Evolutionary conservation across 2,113 vertebrate species (phyloP), one percentile per base, ranked within the genome.

Genomic region (Ciconia boyciana): DNA sequence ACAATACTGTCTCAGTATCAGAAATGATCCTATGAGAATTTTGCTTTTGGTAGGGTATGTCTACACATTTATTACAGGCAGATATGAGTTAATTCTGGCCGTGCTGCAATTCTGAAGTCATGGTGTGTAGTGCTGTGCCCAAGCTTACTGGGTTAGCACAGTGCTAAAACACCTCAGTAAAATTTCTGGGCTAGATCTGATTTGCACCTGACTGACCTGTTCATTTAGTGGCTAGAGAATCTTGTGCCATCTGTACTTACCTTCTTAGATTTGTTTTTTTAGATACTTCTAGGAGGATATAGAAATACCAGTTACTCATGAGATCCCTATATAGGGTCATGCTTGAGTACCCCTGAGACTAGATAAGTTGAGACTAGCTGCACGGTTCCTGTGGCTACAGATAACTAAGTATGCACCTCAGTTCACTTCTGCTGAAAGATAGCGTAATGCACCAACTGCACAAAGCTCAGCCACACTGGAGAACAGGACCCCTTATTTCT

Each of bases 281-380:
- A 43, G 34, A 16, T 58, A 9, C 8, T 87, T 84, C 41, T 57
- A 25, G 16, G n/a, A 54, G 6, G 16, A 21, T 54, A 36, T 3
- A 71, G 70, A 65, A 84, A 49, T 62, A 39, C 4, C 36, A 28
- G 36, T 62, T 90, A 57, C 34, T 71, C 11, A 3, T 17, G 39
- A 71, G 75, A 43, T 41, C 12, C 12, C 15, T 51, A 0, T 65
- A 16, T 41, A 61, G 31, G 26, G 36, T 51, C 29, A 9, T 61
- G 29, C 26, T 66, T 0, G 0, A 65, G 41, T 58, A 20, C 6
- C 13, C 5, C 34, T 29, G 20, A 46, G 10, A 12, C 13, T 13
- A 41, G 36, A 13, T 52, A 66, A 79, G 20, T 49, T 60, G 5
- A 25, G 32, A 51, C 49, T 52, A 46, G 54, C 28, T 76, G n/a